Evolutionary conservation across 2,888 invertebrate species (phyloP).

Genomic region (Dasypolia templi): DNA sequence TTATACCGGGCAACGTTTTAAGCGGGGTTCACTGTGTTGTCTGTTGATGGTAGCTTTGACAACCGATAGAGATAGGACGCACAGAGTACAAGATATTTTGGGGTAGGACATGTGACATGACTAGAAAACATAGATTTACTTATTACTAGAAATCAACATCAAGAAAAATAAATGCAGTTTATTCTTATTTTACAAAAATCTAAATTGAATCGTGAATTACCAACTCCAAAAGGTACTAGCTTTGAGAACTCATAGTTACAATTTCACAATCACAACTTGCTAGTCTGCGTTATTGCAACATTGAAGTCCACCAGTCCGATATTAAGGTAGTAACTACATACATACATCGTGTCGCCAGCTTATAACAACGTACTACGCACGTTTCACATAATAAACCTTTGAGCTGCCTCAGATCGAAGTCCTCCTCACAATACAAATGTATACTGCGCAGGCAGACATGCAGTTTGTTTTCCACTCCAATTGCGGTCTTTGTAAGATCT

Average conservation of each 20-base stretch:
- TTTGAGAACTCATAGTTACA: not conserved
- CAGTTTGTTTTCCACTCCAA: conserved; percentile 15
- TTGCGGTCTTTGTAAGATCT: not conserved
- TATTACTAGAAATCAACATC: not conserved
- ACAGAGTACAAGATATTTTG: too few species aligned
- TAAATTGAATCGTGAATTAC: not conserved
- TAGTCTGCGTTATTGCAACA: conserved; percentile 25
- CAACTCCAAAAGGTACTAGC: too few species aligned
- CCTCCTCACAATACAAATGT: not conserved
- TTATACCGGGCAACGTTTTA: not conserved
- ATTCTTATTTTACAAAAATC: not conserved
- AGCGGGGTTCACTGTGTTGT: not conserved
- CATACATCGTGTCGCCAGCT: not conserved
- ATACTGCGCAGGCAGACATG: not conserved
- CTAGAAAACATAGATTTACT: not conserved
- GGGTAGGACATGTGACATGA: not conserved
- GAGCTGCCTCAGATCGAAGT: conserved; percentile 17
- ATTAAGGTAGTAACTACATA: not conserved
- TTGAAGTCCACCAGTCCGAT: conserved; percentile 12
- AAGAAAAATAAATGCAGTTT: not conserved
- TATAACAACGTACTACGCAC: not conserved
- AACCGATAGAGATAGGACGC: not conserved
- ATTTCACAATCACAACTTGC: not conserved
- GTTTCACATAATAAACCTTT: conserved; percentile 13
- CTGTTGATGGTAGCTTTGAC: not conserved